Conservation (phyloP, 1,140 invertebrate genomes). For the Zophobas morio region DNA sequence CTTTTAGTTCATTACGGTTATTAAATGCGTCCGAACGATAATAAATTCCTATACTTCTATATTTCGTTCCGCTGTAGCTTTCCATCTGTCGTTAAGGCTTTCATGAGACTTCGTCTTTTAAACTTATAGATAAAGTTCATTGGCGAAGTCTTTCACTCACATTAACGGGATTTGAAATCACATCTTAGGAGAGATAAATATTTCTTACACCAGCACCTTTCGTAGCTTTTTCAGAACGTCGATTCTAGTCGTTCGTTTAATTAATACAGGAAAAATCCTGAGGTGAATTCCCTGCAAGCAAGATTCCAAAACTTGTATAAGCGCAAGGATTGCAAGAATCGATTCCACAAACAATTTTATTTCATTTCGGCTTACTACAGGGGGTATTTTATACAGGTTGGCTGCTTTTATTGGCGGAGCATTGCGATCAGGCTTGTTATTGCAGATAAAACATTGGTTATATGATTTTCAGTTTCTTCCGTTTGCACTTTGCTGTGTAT, state of each 20-base stretch:
- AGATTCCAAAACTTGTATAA: background rate
- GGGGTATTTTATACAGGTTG: conserved; percentile 14
- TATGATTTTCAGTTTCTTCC: background rate
- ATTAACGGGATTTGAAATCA: conserved; percentile 5
- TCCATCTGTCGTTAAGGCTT: conserved; percentile 28
- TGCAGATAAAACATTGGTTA: conserved; percentile 4
- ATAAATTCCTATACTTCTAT: conserved; percentile 64
- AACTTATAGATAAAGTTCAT: conserved; percentile 9
- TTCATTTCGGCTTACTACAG: conserved; percentile 4
- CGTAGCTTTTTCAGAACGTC: no score
- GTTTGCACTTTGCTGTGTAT: no score
- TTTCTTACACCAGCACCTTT: no score
- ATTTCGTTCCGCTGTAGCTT: conserved; percentile 59
- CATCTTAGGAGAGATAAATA: no score
- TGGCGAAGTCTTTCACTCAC: conserved; percentile 5
- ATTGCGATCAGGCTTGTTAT: conserved; percentile 5
- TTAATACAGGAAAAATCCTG: background rate
- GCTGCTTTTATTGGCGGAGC: background rate
- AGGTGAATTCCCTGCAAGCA: background rate
- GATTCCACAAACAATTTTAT: background rate
- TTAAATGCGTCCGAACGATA: conserved; percentile 64
- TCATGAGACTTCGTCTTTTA: conserved; percentile 14
- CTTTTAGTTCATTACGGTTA: no score
- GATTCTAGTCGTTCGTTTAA: no score
- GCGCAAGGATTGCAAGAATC: conserved; percentile 7